These are phyloP conservation scores for Idaea biselata DNA, from an alignment of 2,888 invertebrate species.

Conservation along the genomic window DNA sequence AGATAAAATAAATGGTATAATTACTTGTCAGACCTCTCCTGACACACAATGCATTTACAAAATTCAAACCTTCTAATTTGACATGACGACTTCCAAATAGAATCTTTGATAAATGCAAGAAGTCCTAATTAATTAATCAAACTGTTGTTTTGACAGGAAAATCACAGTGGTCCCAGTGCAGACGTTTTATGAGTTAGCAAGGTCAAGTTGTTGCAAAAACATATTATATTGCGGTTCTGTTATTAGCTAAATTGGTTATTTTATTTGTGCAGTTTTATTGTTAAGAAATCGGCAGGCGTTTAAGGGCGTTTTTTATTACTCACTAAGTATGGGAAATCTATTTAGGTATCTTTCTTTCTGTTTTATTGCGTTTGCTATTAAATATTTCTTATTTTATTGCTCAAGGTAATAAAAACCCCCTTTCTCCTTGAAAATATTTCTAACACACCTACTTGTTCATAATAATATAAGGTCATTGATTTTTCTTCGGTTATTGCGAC, in stretches of 20 bases:
- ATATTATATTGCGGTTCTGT: constrained; percentile 8
- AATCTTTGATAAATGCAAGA: constrained; percentile 48
- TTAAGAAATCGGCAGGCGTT: background rate
- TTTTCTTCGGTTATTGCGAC: no score
- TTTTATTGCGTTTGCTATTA: background rate
- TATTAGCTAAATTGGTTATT: constrained; percentile 3
- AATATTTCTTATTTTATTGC: background rate
- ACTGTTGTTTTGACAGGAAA: constrained; percentile 32
- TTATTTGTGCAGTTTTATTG: constrained; percentile 6
- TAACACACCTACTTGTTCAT: no score
- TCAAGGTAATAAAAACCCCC: no score
- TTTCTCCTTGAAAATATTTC: no score
- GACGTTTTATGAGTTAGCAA: constrained; percentile 23
- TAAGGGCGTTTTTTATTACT: constrained; percentile 2
- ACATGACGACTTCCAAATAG: constrained; percentile 55
- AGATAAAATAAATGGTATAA: background rate
- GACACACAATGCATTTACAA: constrained; percentile 25
- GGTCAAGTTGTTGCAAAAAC: constrained; percentile 17
- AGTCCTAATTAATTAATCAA: constrained; percentile 43
- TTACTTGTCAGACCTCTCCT: background rate
- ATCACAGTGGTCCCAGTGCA: constrained; percentile 27
- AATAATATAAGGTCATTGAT: no score
- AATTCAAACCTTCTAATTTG: constrained; percentile 39
- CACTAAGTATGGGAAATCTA: background rate
- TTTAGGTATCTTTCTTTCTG: background rate